Evolutionary conservation across 2,797 vertebrate genomes (phyloP), one percentile per base, ranked within the genome.

Genomic region (Oryzias sinensis): DNA sequence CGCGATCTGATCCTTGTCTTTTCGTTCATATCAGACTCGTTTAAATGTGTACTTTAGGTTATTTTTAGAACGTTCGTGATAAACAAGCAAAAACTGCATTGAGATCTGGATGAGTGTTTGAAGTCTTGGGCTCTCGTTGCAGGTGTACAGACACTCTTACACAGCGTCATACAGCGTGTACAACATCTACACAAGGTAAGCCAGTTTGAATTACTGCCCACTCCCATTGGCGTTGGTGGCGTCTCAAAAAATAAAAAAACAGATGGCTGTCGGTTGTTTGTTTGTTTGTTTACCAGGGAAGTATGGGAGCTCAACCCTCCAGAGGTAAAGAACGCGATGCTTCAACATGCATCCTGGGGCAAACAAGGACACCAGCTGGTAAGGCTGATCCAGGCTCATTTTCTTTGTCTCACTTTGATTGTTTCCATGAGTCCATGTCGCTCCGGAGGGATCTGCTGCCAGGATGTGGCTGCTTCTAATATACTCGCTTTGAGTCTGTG

Each of bases 271-370:
- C 49, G 20, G 52, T 62, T 14, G 56, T 51, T 37, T 70, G 25
- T 57, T 25, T 55, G 41, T 65, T 49, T 72, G 62, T 59, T 48
- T 56, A 8, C 65, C 71, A 91, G 91, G 70, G 91, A 92, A 62
- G 90, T 92, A 0, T 81, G 82, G 86, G 91, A 92, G 72, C 57
- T 92, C 1, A 91, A 90, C 58, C 90, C 91, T 14, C 91, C 91
- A 0, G 90, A 92, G 81, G 91, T 92, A 14, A 83, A 88, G 40
- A 88, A 91, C 16, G 87, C 91, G 0, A 88, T 92, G 47, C 87
- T 92, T n/a, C 90, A 91, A 50, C 82, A 90, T 4, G 90, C 91
- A 17, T 74, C 89, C 1, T 92, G 91, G 91, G 90, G 91, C 60
- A 61, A 58, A 60, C 87, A 81, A 62, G 87, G 86, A 68, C 88